These are phyloP conservation scores for Tipula vernalis DNA, from an alignment of 2,888 invertebrate species.

Conservation along the genomic window DNA sequence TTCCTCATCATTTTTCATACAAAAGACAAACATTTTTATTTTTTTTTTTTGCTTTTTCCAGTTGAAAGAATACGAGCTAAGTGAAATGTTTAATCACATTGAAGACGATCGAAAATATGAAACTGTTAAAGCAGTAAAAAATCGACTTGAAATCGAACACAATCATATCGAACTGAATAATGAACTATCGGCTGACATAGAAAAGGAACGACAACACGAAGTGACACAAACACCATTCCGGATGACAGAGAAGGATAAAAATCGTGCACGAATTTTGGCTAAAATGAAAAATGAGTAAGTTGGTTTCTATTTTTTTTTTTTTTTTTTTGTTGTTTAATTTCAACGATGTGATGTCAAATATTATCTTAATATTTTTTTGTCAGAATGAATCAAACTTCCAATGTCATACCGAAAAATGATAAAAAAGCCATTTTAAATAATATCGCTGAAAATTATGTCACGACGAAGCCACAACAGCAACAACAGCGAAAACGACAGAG, in stretches of 20 bases:
- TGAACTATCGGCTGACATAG: conserved; percentile 66
- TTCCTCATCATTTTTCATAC: not conserved
- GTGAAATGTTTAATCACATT: conserved; percentile 72
- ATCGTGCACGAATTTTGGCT: conserved; percentile 30
- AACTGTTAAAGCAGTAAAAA: conserved; percentile 39
- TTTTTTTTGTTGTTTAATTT: conserved; percentile 20
- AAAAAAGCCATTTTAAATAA: conserved; percentile 59
- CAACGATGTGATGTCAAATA: not conserved
- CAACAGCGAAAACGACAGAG: conserved; percentile 31
- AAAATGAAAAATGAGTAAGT: conserved; percentile 36
- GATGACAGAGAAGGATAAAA: conserved; percentile 38
- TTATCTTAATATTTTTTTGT: not conserved
- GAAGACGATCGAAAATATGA: conserved; percentile 69
- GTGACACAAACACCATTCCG: conserved; percentile 34
- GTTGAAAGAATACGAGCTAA: conserved; percentile 78
- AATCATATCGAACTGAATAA: conserved; percentile 53
- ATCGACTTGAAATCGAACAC: conserved; percentile 34
- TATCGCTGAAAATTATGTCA: conserved; percentile 53
- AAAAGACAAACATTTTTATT: not conserved
- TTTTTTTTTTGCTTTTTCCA: conserved; percentile 28
- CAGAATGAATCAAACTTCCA: not conserved
- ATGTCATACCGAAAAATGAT: conserved; percentile 45
- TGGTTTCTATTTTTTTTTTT: conserved; percentile 22
- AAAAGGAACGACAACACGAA: conserved; percentile 60
- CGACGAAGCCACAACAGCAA: conserved; percentile 36